Base-by-base conservation (phyloP, 2,113 vertebrate species). In the Galeopterus variegatus region DNA sequence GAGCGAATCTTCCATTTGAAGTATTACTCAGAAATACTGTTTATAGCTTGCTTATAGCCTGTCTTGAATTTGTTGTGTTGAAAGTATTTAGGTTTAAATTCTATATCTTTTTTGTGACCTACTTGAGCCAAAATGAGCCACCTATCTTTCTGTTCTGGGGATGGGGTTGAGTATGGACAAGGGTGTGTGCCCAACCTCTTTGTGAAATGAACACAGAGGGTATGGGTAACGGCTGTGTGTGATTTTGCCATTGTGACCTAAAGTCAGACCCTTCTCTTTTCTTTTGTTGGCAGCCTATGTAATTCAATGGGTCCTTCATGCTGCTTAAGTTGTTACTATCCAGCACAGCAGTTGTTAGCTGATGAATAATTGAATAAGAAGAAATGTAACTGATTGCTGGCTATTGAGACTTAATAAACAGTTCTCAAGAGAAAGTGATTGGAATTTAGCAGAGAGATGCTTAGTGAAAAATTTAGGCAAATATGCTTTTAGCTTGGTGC, bases 21-120 rank as follows among this genome's bases (percentile, higher is more conserved):
- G 54, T 82, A 21, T 90, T 50, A 70, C 52, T 93, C 93, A 95
- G 72, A 88, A 93, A 81, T 95, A 75, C n/a, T 85, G 21, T 50
- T 41, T 80, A 7, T 15, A 67, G 72, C 13, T 19, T 60, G 56
- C 58, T 23, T 86, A 26, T 77, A 80, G n/a, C 52, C 64, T 86
- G 48, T 62, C 58, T 89, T 65, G 17, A 58, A 70, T 80, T 88
- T 52, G 15, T 70, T 88, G 24, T 56, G 17, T 67, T 73, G 64
- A 54, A 80, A 93, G 12, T 77, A 23, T 50, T 90, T 73, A 82
- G 75, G 19, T 89, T 58, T 33, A 81, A 21, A 85, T 75, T 95
- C 26, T 15, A 0, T 65, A 33, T 12, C 19, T 24, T 77, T 36
- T 67, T 62, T 65, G 54, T 85, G 69, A 67, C 19, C 28, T 13